phyloP scores from a whole-genome alignment of 1,140 invertebrate species.

The Chironomus tepperi region DNA sequence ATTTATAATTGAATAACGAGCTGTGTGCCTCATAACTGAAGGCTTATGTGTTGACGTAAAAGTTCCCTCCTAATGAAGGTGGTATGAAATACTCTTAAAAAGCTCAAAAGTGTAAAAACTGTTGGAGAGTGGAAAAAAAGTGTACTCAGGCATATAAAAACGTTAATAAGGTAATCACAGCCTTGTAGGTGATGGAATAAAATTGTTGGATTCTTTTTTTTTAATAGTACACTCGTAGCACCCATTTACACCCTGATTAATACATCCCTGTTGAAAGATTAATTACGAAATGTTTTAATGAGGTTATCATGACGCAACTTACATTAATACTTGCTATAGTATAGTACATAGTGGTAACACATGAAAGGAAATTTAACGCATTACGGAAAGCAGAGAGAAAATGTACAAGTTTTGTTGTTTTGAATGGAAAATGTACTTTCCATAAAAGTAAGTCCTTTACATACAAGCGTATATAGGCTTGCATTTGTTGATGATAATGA shows the following conservation, averaged over 20 bases:
- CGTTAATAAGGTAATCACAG: constrained; percentile 1
- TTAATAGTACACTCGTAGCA: not conserved
- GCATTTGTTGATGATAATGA: too few relatives aligned
- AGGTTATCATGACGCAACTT: constrained; percentile 4
- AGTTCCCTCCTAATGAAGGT: not conserved
- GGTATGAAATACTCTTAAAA: not conserved
- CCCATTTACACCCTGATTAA: constrained; percentile 11
- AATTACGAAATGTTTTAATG: constrained; percentile 19
- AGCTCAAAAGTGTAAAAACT: not conserved
- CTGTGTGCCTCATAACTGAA: not conserved
- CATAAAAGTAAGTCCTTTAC: too few relatives aligned
- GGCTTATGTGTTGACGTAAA: too few relatives aligned
- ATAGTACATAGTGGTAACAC: not conserved
- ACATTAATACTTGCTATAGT: not conserved
- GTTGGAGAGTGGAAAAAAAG: not conserved
- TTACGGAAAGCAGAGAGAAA: not conserved
- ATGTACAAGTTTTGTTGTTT: too few relatives aligned
- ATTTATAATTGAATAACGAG: constrained; percentile 22
- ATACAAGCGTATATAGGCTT: too few relatives aligned
- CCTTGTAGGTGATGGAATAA: not conserved
- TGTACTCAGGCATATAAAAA: not conserved
- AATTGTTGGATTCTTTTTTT: not conserved
- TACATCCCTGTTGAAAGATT: constrained; percentile 24
- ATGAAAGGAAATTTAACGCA: not conserved
- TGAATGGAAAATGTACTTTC: too few relatives aligned